Evolutionary conservation across 2,888 invertebrate species (phyloP), one percentile per base, ranked within the genome.

Genomic region (Priapulus caudatus): DNA sequence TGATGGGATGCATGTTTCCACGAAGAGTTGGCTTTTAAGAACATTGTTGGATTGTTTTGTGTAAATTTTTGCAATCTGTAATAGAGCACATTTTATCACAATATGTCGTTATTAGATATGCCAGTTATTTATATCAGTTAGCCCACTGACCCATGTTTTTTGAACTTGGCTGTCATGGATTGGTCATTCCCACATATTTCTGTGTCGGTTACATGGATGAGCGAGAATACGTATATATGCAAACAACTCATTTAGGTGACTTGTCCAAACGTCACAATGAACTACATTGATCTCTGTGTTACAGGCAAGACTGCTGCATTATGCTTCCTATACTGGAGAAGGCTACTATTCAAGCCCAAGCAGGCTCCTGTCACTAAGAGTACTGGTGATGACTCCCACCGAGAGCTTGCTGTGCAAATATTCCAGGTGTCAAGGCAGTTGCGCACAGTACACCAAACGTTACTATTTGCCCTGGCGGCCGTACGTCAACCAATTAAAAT

Each of bases 221-320:
- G n/a, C n/a, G n/a, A n/a, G n/a, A n/a, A n/a, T 18, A 16, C 18
- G 19, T 47, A 4, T 16, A 47, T 2, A 15, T 3, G 19, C 16
- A 19, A 3, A 2, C 1, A 10, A n/a, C 1, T 15, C 33, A 33
- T n/a, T 33, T 33, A 33, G 33, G n/a, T 33, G 10, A n/a, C n/a
- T 33, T 15, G 10, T 33, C n/a, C 33, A 15, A 15, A 33, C 10
- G 10, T n/a, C n/a, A n/a, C n/a, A n/a, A n/a, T n/a, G n/a, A n/a
- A n/a, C n/a, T n/a, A n/a, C n/a, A n/a, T 20, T 54, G n/a, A 10
- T 52, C 23, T 49, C 15, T 20, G 21, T 48, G 33, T 53, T 54
- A 85, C 88, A 4, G 95, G 97, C 51, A 98, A 99, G 78, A 98
- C 98, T 0, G 93, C 92, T 0, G 97, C 98, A 0, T 98, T 95